Percentiles rank a stretch among this genome's conserved stretches.
phyloP scores from a whole-genome alignment of 2,888 invertebrate species.

The Drosophila infuscata region DNA sequence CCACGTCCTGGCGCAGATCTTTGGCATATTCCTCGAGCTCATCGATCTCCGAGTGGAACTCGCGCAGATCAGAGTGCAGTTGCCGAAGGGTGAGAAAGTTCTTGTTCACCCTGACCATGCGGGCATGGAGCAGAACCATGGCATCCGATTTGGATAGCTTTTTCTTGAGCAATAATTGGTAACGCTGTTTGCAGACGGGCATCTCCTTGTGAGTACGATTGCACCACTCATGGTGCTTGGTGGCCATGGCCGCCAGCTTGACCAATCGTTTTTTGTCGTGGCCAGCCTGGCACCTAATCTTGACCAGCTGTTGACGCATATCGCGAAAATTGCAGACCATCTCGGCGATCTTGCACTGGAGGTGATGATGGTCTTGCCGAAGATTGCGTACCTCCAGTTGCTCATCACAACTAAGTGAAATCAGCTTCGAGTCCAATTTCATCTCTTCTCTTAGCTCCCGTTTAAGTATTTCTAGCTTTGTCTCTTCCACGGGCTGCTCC shows the following conservation, averaged over 20 bases:
- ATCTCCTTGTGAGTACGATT: conserved; percentile 23
- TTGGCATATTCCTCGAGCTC: conserved; percentile 31
- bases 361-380: conserved; percentile 37
- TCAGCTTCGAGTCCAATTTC: background rate
- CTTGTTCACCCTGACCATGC: conserved; percentile 5
- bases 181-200: conserved; percentile 40
- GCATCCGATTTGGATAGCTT: conserved; percentile 41
- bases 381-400: conserved; percentile 33
- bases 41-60: conserved; percentile 39
- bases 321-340: conserved; percentile 37
- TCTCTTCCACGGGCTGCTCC: background rate
- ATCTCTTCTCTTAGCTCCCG: background rate
- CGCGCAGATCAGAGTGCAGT: conserved; percentile 28
- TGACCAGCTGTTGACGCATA: conserved; percentile 23
- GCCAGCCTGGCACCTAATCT: conserved; percentile 7
- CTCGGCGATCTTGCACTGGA: conserved; percentile 53
- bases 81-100: conserved; percentile 4
- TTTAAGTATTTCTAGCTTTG: background rate
- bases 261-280: conserved; percentile 13
- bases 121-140: conserved; percentile 7
- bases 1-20: conserved; percentile 39
- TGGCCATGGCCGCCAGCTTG: background rate
- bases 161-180: background rate
- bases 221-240: conserved; percentile 23
- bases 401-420: conserved; percentile 38